A percentile compares a stretch with the other conserved stretches of the same genome.
These are phyloP conservation scores for Teleiodes luculella DNA, from an alignment of 2,888 invertebrate genomes.

Conservation along the genomic window DNA sequence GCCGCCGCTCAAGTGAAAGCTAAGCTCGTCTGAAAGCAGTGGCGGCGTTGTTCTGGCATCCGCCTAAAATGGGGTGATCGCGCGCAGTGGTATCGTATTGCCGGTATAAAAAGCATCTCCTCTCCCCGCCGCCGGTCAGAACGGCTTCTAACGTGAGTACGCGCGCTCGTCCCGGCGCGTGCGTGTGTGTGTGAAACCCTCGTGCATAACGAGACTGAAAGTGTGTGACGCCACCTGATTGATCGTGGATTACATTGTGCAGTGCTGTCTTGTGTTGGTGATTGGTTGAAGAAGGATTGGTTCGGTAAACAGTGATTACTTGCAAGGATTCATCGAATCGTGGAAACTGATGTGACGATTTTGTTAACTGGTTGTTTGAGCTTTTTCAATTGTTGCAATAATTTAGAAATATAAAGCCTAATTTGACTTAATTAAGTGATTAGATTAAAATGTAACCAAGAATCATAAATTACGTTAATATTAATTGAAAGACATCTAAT, in stretches of 20 bases:
- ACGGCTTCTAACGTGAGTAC: slow-evolving; percentile 98
- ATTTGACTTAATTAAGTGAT: not conserved
- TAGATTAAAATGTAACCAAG: no score
- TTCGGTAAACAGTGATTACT: not conserved
- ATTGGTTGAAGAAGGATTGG: slow-evolving; percentile 40
- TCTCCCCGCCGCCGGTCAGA: slow-evolving; percentile 91
- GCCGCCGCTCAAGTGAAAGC: slow-evolving; percentile 66
- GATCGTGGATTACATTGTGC: slow-evolving; percentile 62
- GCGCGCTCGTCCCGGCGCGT: slow-evolving; percentile 51
- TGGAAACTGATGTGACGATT: not conserved
- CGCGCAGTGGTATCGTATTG: slow-evolving; percentile 84
- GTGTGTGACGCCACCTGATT: slow-evolving; percentile 63
- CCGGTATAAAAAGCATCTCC: slow-evolving; percentile 87
- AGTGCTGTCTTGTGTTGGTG: slow-evolving; percentile 52
- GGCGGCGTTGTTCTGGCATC: slow-evolving; percentile 63
- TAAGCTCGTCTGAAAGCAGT: slow-evolving; percentile 72
- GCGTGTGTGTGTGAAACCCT: slow-evolving; percentile 52
- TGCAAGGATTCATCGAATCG: slow-evolving; percentile 8
- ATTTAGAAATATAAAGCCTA: not conserved
- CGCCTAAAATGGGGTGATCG: slow-evolving; percentile 78
- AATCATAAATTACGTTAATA: no score
- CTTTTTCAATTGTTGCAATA: not conserved
- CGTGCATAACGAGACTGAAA: slow-evolving; percentile 36
- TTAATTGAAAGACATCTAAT: no score
- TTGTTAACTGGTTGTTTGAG: slow-evolving; percentile 7